Percentiles rank a stretch among this genome's conserved stretches.
phyloP scores from a whole-genome alignment of 2,113 vertebrate genomes.

The Tretioscincus oriximinensis region DNA sequence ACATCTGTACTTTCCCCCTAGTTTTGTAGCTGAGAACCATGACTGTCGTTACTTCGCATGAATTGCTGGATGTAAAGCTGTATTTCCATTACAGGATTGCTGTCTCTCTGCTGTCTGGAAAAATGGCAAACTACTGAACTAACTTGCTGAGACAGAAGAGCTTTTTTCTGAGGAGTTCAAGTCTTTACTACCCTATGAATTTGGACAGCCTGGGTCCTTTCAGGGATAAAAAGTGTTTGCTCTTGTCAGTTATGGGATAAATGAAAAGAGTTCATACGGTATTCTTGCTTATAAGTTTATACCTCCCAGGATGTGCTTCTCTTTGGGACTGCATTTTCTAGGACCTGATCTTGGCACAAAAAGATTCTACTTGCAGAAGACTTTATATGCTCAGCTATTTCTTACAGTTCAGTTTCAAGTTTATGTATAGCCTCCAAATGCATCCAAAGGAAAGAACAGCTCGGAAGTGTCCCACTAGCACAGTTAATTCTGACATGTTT shows the following conservation, averaged over 20 bases:
- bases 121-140: slow-evolving; percentile 16
- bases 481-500: not conserved
- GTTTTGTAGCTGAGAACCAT: slow-evolving; percentile 33
- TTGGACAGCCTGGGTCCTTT: not conserved
- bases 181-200: not conserved
- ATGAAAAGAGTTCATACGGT: not conserved
- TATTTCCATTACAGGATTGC: slow-evolving; percentile 29
- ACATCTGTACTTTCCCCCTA: slow-evolving; percentile 46
- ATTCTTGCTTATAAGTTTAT: not conserved
- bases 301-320: not conserved
- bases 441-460: not conserved
- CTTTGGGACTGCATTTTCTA: not conserved
- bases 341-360: not conserved
- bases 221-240: not conserved
- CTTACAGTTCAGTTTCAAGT: not conserved
- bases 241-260: not conserved
- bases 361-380: not conserved
- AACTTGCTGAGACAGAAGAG: slow-evolving; percentile 13
- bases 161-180: not conserved
- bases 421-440: not conserved
- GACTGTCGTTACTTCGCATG: slow-evolving; percentile 20
- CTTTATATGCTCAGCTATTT: not conserved
- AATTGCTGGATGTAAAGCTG: slow-evolving; percentile 6
- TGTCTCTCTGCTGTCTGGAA: slow-evolving; percentile 31
- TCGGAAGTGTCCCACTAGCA: not conserved